Base-by-base conservation (phyloP, 1,140 invertebrate species). In the Proales similis region DNA sequence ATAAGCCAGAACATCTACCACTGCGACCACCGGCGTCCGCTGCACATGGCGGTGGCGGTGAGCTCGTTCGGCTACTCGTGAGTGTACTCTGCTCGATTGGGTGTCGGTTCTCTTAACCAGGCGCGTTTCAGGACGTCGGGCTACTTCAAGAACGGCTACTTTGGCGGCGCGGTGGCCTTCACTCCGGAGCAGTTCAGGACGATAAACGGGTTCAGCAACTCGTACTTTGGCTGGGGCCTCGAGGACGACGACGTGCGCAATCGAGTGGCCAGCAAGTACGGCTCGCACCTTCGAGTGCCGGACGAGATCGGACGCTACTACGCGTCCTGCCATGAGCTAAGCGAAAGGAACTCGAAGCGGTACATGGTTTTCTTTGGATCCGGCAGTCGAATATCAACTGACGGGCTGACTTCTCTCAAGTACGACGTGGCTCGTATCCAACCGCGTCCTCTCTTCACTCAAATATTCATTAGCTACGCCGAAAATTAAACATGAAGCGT, bases 361-460 rank as follows among this genome's bases (percentile, higher is more conserved):
- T 48, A 63, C 48, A 66, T 77, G 65, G 67, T 80, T 17, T 67
- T 80, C 42, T 65, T 73, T 46, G 78, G 78, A 9, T 77, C 75
- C 3, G 70, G 71, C 36, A 70, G 72, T 26, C 67, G 79, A 3
- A 79, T 73, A 65, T 68, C 72, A 30, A 67, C 75, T 42, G 80
- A 81, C 66, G 80, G 80, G 0, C 70, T 81, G 19, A 81, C 79
- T 65, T 76, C 76, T 36, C 68, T 78, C 1, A 67, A 71, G 20
- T 81, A 79, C 65, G 66, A 66, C 19, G 61, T 79, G 7, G 48
- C 75, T 19, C 66, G 67, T 11, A 67, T 70, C 12, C 65, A 68
- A 26, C 57, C 71, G 24, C 66, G 70, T 32, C 69, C 66, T 2
- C 67, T 79, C 1, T 79, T 72, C 67, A 80, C 78, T 5, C 71